Base-by-base conservation (phyloP, 2,113 vertebrate genomes). In the Engystomops pustulosus region DNA sequence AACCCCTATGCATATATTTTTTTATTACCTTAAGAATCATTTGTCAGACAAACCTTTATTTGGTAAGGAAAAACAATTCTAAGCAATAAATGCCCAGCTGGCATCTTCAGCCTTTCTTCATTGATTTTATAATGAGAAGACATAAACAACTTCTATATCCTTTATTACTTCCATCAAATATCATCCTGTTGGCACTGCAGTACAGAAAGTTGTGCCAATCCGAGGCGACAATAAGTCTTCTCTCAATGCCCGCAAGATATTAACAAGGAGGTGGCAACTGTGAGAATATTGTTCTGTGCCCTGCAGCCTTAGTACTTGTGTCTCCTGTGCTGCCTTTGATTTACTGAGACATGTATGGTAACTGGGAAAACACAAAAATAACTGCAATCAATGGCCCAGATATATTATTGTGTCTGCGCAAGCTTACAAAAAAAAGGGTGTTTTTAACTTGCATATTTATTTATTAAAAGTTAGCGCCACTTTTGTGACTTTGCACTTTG, bases 211-310 rank as follows among this genome's bases (percentile, higher is more conserved):
- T 36, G 67, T 14, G 49, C 49, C 68, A 32, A 53, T 58, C 14
- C 1, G 8, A 71, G 80, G 80, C 80, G 68, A 71, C 80, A 81
- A 71, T 27, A 25, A 58, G 80, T 71, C 49, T 71, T 81, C 65
- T 38, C n/a, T 11, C 34, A 18, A 9, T 55, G 80, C 45, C 80
- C 58, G 47, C 49, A 55, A 68, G 79, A 32, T 23, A 55, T 30
- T 36, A 34, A 71, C 25, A 11, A 32, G 80, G 80, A 55, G 68
- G 67, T 38, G 49, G 80, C 32, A 23, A 69, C 72, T 47, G 79
- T 58, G 45, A 71, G 67, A 81, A 67, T 3, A 81, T 17, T 55
- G 79, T 71, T 45, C 79, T 18, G 15, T 71, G 38, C 45, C 62
- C 62, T 69, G 60, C 25, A 67, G 62, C 69, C 79, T 51, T 34